These are phyloP conservation scores for Callipepla squamata DNA, from an alignment of 2,113 vertebrate species.

Conservation along the genomic window DNA sequence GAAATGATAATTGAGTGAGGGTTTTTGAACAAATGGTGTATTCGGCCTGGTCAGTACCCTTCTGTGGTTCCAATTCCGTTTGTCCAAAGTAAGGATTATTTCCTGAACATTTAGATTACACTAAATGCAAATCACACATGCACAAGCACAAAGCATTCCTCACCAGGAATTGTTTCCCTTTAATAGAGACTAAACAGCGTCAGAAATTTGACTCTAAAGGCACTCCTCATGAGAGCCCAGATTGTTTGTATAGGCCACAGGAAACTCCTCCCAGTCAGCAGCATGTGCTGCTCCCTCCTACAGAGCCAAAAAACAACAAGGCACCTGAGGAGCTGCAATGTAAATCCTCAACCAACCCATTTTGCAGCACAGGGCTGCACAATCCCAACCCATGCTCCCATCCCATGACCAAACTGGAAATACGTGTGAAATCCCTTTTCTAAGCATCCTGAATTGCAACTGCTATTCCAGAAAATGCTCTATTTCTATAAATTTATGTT, in stretches of 20 bases:
- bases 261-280: fast-evolving
- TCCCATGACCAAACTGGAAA: fast-evolving
- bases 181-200: not conserved
- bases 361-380: not conserved
- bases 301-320: fast-evolving
- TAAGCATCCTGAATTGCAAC: not conserved
- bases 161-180: not conserved
- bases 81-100: not conserved
- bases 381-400: not conserved
- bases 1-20: not conserved
- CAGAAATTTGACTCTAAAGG: not conserved
- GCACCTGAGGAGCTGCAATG: fast-evolving
- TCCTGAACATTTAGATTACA: not conserved
- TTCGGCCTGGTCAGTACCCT: not conserved
- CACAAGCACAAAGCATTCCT: not conserved
- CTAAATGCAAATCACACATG: not conserved
- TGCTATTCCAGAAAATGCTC: fast-evolving
- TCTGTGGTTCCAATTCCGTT: not conserved
- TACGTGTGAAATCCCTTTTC: not conserved
- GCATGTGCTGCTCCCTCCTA: not conserved
- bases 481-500: not conserved
- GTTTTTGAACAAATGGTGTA: not conserved
- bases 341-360: fast-evolving
- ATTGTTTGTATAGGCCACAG: fast-evolving
- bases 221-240: not conserved